Evolutionary conservation across 2,888 invertebrate species (phyloP).

Genomic region (Pristionchus japonicus): DNA sequence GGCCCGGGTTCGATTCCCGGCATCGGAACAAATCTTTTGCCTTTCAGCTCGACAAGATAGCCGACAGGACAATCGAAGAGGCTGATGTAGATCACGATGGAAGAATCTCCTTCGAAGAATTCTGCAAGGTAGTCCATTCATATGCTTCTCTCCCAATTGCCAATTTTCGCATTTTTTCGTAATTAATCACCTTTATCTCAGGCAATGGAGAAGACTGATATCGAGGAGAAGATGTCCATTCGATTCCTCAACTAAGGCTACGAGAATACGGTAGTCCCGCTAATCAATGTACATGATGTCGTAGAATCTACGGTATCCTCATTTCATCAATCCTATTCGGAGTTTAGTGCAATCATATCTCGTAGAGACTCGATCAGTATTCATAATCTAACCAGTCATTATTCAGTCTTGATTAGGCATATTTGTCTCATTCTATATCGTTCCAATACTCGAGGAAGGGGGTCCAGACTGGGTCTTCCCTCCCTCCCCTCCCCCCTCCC

Average conservation of each 20-base stretch:
- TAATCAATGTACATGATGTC: not conserved
- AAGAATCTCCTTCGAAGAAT: slow-evolving; percentile 96
- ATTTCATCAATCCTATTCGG: not conserved
- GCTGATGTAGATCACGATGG: slow-evolving; percentile 97
- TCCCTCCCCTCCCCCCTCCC: not conserved
- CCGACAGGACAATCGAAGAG: slow-evolving; percentile 95
- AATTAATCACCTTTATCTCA: slow-evolving; percentile 42
- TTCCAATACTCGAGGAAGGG: not conserved
- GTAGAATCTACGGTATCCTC: not conserved
- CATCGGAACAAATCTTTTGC: not conserved
- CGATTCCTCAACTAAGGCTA: slow-evolving; percentile 88
- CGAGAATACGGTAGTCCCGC: not conserved
- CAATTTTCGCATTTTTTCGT: not conserved
- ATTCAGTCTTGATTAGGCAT: not conserved
- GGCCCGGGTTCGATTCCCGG: not conserved
- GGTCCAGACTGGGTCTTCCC: not conserved
- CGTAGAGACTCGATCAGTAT: slow-evolving; percentile 8
- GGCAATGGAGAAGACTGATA: slow-evolving; percentile 93
- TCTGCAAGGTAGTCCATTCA: slow-evolving; percentile 79
- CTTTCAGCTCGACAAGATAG: slow-evolving; percentile 84
- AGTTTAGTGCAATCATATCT: not conserved
- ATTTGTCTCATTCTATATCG: not conserved
- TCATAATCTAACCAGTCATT: not conserved
- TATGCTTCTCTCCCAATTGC: too few relatives aligned
- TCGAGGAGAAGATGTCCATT: slow-evolving; percentile 99